phyloP scores from a whole-genome alignment of 1,140 invertebrate genomes.

The Planococcus citri region DNA sequence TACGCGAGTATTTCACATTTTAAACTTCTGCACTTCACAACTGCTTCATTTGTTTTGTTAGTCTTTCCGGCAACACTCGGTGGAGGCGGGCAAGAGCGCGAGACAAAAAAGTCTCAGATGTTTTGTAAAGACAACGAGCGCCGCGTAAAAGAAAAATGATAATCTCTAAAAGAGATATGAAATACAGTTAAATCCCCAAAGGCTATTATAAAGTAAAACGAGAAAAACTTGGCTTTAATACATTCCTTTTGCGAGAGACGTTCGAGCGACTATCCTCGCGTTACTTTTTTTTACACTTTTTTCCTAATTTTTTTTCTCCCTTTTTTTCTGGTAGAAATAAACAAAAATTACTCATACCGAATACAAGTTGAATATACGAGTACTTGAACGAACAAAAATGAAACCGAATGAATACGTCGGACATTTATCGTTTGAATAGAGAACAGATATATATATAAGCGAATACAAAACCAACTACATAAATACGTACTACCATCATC shows the following conservation, averaged over 20 bases:
- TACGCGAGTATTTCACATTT: conserved; percentile 9
- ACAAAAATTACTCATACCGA: conserved; percentile 9
- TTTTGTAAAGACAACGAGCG: not conserved
- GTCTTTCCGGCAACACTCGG: conserved; percentile 8
- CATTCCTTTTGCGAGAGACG: conserved; percentile 14
- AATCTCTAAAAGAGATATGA: conserved; percentile 16
- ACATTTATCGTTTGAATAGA: not conserved
- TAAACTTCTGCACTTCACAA: not conserved
- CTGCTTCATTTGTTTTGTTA: conserved; percentile 10
- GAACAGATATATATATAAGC: too few relatives aligned
- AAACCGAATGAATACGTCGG: conserved; percentile 2
- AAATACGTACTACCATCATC: not conserved
- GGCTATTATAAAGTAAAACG: conserved; percentile 16
- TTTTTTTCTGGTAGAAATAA: conserved; percentile 5
- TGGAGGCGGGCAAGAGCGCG: not conserved
- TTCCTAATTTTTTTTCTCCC: not conserved
- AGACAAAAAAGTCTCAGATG: conserved; percentile 9
- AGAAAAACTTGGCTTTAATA: conserved; percentile 10
- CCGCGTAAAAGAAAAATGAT: conserved; percentile 15
- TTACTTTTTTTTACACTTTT: not conserved
- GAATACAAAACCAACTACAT: not conserved
- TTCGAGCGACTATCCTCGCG: not conserved
- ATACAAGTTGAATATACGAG: too few relatives aligned
- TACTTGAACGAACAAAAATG: not conserved
- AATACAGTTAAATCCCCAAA: conserved; percentile 14